Base-by-base conservation (phyloP, 2,113 vertebrate species). In the Hemichromis elongatus region DNA sequence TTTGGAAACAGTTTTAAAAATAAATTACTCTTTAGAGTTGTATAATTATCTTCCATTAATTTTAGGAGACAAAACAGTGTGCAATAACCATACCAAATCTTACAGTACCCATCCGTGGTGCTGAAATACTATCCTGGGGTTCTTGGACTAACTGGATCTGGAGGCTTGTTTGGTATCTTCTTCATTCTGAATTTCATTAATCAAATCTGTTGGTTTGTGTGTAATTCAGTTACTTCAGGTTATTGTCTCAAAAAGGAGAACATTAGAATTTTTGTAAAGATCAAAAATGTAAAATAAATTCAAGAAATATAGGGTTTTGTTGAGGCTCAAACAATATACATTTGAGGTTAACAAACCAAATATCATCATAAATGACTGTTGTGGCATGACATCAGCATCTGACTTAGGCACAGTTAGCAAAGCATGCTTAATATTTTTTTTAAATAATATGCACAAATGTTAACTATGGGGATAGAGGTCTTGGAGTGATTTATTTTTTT, bases 401-500 rank as follows among this genome's bases (percentile, higher is more conserved):
- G 35, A 35, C 30, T 61, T 16, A 61, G 57, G 30, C 9, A 61
- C 28, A 61, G 57, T n/a, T 35, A 3, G 18, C 5, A 61, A 63
- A 37, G 30, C 35, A n/a, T 37, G 30, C 30, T 63, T 63, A 37
- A 61, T 63, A 33, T 63, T 6, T 37, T n/a, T n/a, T 63, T 63
- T 37, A 3, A 63, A 2, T 37, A 63, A 63, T n/a, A 63, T n/a
- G 37, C 4, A n/a, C 59, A 63, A 12, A 6, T 63, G 33, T 63
- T 63, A 63, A 63, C 12, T 63, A 37, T 37, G 19, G 4, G 10
- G 6, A 37, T 9, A 37, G 10, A 0, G 33, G 10, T 37, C 96
- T 4, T 97, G 18, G 19, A 56, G 96, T 96, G 30, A 92, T 92
- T 40, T 21, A 68, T 1, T 24, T 21, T n/a, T 42, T 42, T 42